Base-by-base conservation (phyloP, 2,797 vertebrate genomes). In the Pipistrellus pygmaeus region DNA sequence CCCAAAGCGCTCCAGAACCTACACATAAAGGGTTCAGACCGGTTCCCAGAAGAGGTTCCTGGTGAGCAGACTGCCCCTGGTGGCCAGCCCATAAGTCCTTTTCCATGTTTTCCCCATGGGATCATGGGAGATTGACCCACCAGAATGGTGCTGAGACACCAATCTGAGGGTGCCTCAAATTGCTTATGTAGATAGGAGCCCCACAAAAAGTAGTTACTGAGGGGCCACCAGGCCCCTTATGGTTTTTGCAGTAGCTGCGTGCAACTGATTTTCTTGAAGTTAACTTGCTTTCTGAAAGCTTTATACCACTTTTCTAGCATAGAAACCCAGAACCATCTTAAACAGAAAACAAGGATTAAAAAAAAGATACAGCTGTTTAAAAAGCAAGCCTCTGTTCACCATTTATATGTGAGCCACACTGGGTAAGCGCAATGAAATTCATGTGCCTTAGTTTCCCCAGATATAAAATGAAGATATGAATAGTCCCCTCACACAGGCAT, bases 201-300 rank as follows among this genome's bases (percentile, higher is more conserved):
- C 55, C n/a, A 15, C 23, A 3, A 23, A 68, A 41, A 38, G 5
- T 7, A 30, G 10, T 41, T 32, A 18, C 55, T 55, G 17, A 2
- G 2, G 6, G 20, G 9, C 17, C 7, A 9, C 30, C 55, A 7
- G 41, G 35, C 21, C 55, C 17, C 21, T 30, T 17, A 10, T 0
- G 25, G 23, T 4, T 15, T 25, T 23, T 14, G 18, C 48, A 23
- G 5, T 3, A n/a, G 35, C n/a, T 2, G 0, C 2, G 6, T 0
- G 1, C 17, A 32, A 0, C 44, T 15, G 3, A 21, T 35, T 77
- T 13, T 55, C 51, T 73, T 62, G 27, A 64, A n/a, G 30, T 64
- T 35, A 41, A n/a, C n/a, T 68, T 5, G 2, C 32, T 57, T 69
- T 46, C 83, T 38, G 46, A 91, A 91, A 62, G 27, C 0, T 21